phyloP scores from a whole-genome alignment of 2,888 invertebrate genomes.

The Cartodere bifasciata region DNA sequence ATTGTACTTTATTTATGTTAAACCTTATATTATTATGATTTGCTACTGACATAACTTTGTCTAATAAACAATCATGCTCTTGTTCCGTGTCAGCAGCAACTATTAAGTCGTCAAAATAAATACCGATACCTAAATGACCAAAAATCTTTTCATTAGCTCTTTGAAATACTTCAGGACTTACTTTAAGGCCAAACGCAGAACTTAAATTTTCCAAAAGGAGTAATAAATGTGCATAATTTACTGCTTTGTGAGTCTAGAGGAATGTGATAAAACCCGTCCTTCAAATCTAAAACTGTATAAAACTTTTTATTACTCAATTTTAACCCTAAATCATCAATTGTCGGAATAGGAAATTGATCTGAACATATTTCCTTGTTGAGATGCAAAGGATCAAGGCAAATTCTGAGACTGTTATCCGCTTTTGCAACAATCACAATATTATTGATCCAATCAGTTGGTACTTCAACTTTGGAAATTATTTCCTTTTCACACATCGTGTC shows the following conservation, averaged over 20 bases:
- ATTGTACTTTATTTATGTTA: conserved; percentile 22
- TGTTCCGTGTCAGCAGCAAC: conserved; percentile 10
- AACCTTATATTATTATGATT: conserved; percentile 21
- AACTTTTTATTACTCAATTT: conserved; percentile 14
- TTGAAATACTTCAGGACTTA: conserved; percentile 23
- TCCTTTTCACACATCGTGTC: conserved; percentile 6
- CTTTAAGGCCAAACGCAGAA: conserved; percentile 13
- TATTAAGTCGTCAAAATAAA: conserved; percentile 26
- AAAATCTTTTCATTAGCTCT: conserved; percentile 23
- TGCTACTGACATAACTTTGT: conserved; percentile 18
- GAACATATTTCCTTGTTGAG: conserved; percentile 16
- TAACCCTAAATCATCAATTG: conserved; percentile 16
- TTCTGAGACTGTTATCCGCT: conserved; percentile 16
- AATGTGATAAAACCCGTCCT: conserved; percentile 25
- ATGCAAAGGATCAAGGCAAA: conserved; percentile 22
- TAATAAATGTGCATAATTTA: conserved; percentile 20
- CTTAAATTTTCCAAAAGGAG: too few relatives aligned
- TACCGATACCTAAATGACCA: conserved; percentile 22
- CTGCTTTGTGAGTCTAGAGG: conserved; percentile 19
- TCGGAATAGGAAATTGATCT: conserved; percentile 16
- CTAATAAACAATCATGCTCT: conserved; percentile 19
- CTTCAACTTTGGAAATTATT: conserved; percentile 11
- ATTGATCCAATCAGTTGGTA: conserved; percentile 14
- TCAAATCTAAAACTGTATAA: conserved; percentile 20
- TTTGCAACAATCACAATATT: conserved; percentile 21